Percentiles rank a stretch among this genome's conserved stretches.
Evolutionary conservation across 2,888 invertebrate species (phyloP).

Genomic region (Fragum sueziense): DNA sequence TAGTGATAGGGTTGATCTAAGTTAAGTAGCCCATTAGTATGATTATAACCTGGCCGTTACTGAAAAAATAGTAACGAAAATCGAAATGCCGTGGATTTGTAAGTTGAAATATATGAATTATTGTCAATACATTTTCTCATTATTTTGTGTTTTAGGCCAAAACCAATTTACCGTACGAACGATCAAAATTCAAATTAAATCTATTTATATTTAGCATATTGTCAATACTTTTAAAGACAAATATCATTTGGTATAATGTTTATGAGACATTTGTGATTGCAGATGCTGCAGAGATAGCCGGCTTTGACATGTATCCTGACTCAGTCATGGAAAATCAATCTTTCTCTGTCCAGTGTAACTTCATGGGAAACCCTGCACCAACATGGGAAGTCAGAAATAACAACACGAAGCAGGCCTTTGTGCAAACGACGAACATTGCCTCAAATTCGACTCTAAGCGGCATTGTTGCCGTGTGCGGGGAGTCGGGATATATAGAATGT

Average conservation of each 20-base stretch:
- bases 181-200: neutral
- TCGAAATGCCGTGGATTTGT: too few species aligned
- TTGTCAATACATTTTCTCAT: too few species aligned
- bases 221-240: neutral
- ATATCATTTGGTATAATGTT: neutral
- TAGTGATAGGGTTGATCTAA: too few species aligned
- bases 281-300: constrained; percentile 33
- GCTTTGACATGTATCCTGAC: constrained; percentile 17
- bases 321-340: constrained; percentile 37
- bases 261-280: neutral
- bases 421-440: neutral
- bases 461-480: constrained; percentile 20
- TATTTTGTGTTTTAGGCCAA: neutral
- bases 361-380: constrained; percentile 37
- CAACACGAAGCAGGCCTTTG: neutral
- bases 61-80: too few species aligned
- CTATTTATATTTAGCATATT: neutral
- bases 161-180: neutral
- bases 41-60: too few species aligned
- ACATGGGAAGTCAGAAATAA: constrained; percentile 40
- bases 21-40: too few species aligned
- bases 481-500: constrained; percentile 38
- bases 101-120: too few species aligned
- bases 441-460: neutral
- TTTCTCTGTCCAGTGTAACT: constrained; percentile 25